A percentile compares a stretch with the other conserved stretches of the same genome.
phyloP scores from a whole-genome alignment of 1,140 invertebrate species.

The Elysia chlorotica region DNA sequence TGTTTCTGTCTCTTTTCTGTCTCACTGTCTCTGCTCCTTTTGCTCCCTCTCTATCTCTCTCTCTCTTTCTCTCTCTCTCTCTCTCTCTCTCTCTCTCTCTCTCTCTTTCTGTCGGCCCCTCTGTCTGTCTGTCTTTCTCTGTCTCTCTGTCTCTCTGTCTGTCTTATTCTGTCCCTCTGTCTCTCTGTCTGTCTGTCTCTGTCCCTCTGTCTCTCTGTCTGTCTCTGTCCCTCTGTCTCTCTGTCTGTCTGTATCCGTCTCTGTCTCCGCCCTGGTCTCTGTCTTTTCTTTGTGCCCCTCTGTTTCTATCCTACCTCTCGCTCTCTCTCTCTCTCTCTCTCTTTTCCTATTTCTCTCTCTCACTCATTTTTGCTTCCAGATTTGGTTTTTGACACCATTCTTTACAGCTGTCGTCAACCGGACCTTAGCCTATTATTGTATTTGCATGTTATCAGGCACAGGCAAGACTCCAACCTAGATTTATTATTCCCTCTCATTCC shows the following conservation, averaged over 20 bases:
- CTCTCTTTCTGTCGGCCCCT: conserved; percentile 1
- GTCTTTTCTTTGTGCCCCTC: background rate
- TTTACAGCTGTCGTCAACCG: background rate
- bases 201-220: background rate
- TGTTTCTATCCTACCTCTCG: no score
- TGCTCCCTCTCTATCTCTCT: background rate
- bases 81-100: background rate
- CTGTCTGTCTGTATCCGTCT: conserved; percentile 8
- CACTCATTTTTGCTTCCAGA: background rate
- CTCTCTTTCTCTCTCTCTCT: background rate
- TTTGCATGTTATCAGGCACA: no score
- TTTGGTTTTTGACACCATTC: background rate
- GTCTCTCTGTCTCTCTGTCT: conserved; percentile 5
- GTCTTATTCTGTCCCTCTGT: background rate
- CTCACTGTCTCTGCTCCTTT: background rate
- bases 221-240: background rate
- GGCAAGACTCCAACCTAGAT: no score
- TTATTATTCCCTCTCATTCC: no score
- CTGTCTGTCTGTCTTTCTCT: conserved; percentile 12
- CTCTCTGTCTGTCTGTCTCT: background rate
- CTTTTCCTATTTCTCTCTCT: conserved; percentile 8
- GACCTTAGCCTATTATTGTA: background rate
- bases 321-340: background rate
- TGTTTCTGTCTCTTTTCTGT: background rate
- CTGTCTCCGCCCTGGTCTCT: background rate